Conservation (phyloP, 2,888 invertebrate species). For the Disparrhopalites patrizii region DNA sequence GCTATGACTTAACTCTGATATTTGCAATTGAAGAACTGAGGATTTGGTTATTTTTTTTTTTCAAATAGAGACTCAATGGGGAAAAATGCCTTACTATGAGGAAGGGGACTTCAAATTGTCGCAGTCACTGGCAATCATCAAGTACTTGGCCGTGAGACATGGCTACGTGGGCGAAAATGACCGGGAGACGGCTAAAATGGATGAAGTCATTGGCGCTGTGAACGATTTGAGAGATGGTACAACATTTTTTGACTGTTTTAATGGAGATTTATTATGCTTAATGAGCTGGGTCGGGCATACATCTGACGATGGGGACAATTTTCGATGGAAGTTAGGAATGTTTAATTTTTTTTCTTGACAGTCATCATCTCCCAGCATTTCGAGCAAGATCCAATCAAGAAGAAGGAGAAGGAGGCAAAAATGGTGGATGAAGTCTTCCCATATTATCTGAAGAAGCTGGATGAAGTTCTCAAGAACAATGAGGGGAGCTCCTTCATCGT, state of each 20-base stretch:
- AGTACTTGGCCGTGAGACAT: conserved; percentile 11
- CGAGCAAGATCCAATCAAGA: conserved; percentile 11
- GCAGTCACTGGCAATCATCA: conserved; percentile 19
- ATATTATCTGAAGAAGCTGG: not conserved
- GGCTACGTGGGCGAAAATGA: conserved; percentile 5
- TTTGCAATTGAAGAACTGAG: too few relatives aligned
- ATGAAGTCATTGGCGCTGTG: conserved; percentile 12
- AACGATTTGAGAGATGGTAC: conserved; percentile 13
- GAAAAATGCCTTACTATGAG: conserved; percentile 15
- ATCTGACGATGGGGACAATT: too few relatives aligned
- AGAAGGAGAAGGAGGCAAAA: conserved; percentile 11
- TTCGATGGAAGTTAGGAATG: too few relatives aligned
- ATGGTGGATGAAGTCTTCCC: conserved; percentile 10
- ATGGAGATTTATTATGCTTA: too few relatives aligned
- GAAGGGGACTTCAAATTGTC: conserved; percentile 3
- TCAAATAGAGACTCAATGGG: conserved; percentile 8
- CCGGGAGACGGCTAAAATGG: conserved; percentile 17
- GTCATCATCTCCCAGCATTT: not conserved
- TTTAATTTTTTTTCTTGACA: too few relatives aligned
- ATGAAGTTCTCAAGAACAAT: conserved; percentile 3
- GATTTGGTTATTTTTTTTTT: not conserved
- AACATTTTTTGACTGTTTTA: not conserved
- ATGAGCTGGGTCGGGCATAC: too few relatives aligned
- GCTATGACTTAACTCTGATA: too few relatives aligned
- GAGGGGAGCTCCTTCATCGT: conserved; percentile 11